Evolutionary conservation across 2,113 vertebrate species (phyloP), one percentile per base, ranked within the genome.

Genomic region (Passer domesticus): DNA sequence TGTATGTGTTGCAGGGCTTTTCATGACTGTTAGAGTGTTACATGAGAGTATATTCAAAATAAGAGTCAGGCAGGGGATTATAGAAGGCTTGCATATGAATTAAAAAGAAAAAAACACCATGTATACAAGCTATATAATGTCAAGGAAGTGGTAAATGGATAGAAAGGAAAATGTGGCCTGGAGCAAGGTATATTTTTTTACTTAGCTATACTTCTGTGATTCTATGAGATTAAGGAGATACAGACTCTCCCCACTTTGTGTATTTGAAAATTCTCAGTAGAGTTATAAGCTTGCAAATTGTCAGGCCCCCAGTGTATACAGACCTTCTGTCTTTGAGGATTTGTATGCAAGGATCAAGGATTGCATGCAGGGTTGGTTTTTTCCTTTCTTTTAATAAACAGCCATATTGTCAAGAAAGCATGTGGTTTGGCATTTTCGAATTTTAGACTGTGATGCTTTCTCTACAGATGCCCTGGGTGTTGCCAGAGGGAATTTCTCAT

Each of bases 241-340:
- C 6, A 68, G 60, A 87, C 15, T 7, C 5, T 7, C 2, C 6
- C 3, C 3, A 3, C 5, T 30, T 19, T 15, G 4, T 47, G 18
- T 50, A n/a, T 86, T 73, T 91, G 62, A 92, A 70, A 92, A 95
- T 93, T 92, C 88, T 86, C 64, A 25, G 4, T 87, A 85, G 95
- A 50, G 68, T 95, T 68, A 44, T 33, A 72, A 78, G 93, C 52
- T 89, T 91, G 80, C 33, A 82, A 64, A 68, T 60, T 53, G n/a
- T 64, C 87, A 82, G 68, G 13, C 30, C 68, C 78, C 18, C 52
- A 41, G 30, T 63, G 73, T 66, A 41, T 62, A n/a, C 30, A 90
- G 64, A 67, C 47, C 30, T 83, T 72, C 64, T 70, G 63, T 90
- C 76, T 93, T 86, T 60, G 69, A 91, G 77, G 62, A 87, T 85